A percentile compares a stretch with the other conserved stretches of the same genome.
phyloP scores from a whole-genome alignment of 2,888 invertebrate species.

The Cordilura impudica region DNA sequence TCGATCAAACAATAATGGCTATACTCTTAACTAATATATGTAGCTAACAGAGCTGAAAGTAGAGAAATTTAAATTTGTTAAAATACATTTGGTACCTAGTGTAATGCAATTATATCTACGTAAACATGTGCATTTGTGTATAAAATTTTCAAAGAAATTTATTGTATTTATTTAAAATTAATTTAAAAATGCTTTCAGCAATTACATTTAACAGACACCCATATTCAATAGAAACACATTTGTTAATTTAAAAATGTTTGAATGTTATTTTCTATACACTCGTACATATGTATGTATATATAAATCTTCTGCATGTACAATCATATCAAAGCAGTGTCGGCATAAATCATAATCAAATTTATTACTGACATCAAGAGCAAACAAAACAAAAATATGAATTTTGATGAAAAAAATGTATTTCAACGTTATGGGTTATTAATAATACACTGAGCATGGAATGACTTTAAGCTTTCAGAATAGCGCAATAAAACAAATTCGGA shows the following conservation, averaged over 20 bases:
- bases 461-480: background rate
- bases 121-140: too few species aligned
- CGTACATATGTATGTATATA: background rate
- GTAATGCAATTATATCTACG: too few species aligned
- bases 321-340: slow-evolving; percentile 44
- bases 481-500: too few species aligned
- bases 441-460: too few species aligned
- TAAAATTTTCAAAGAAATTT: too few species aligned
- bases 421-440: slow-evolving; percentile 4
- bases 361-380: slow-evolving; percentile 28
- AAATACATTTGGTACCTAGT: too few species aligned
- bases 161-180: too few species aligned
- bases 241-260: background rate
- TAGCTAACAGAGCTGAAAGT: too few species aligned
- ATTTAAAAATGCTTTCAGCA: background rate
- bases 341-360: slow-evolving; percentile 57
- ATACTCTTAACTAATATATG: too few species aligned
- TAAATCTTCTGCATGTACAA: background rate
- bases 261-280: background rate
- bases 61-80: too few species aligned
- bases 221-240: background rate
- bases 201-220: background rate
- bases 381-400: slow-evolving; percentile 11
- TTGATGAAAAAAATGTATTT: slow-evolving; percentile 1
- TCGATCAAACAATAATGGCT: too few species aligned